Base-by-base conservation (phyloP, 2,797 vertebrate genomes). In the Lutjanus argentimaculatus region DNA sequence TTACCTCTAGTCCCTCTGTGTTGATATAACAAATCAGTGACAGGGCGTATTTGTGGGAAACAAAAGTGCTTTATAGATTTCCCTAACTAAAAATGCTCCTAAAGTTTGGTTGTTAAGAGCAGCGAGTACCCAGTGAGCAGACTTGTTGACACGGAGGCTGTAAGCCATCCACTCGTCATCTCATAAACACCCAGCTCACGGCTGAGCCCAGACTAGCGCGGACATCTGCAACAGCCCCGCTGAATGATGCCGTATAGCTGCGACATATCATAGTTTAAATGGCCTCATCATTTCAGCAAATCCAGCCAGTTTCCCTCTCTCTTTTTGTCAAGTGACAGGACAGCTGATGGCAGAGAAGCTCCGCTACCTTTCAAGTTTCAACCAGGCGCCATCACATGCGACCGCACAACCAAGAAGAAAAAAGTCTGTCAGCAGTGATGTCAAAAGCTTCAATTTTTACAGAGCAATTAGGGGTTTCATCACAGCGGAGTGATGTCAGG, bases 401-500 rank as follows among this genome's bases (percentile, higher is more conserved):
- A 92, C 94, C 92, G 93, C 92, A 92, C 91, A 93, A 91, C 82
- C 88, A 89, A 93, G 87, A 89, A 89, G 86, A 92, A 88, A 89
- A 91, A 94, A 93, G 92, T 91, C 95, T 95, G 95, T 96, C 95
- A 95, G 94, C 94, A 94, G 90, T 90, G 92, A 95, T 96, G 95
- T 96, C 95, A 96, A 96, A 95, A 95, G 94, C 94, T 93, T 95
- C 91, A 91, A 81, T 95, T 96, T 95, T 95, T 95, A 95, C 93
- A 89, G 93, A 96, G 95, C 96, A 96, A 96, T 96, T 96, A 97
- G 94, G 93, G 95, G 93, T 95, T 96, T 96, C 94, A 95, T 96
- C 95, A 95, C 95, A 93, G 92, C 90, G 85, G 95, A 95, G 94
- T 86, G 91, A 94, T 96, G 95, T 96, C 96, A 96, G 92, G 94